Evolutionary conservation across 2,797 vertebrate genomes (phyloP).

Genomic region (Poecile montanus): DNA sequence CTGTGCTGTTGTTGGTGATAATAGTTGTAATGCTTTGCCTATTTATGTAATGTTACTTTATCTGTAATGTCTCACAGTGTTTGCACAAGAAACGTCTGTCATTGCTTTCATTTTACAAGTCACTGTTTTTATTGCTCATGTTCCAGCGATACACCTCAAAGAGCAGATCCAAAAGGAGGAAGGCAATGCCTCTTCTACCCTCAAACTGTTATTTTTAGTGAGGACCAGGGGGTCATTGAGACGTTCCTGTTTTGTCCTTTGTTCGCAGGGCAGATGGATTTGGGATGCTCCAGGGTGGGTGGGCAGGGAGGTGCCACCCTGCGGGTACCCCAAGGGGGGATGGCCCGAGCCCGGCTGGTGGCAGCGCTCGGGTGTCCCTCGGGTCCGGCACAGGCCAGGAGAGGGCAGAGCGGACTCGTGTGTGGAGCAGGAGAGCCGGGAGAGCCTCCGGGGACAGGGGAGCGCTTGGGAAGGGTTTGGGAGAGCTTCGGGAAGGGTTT

Average conservation of each 20-base stretch:
- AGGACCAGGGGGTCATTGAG: fast-evolving
- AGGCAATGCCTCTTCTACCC: not conserved
- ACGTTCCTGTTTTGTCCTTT: not conserved
- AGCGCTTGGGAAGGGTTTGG: not conserved
- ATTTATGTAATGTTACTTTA: not conserved
- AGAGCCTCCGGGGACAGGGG: not conserved
- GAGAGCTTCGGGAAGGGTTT: not conserved
- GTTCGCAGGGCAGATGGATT: not conserved
- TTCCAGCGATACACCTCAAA: not conserved
- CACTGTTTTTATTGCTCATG: not conserved
- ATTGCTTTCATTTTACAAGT: not conserved
- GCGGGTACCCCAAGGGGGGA: fast-evolving
- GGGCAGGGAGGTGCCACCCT: not conserved
- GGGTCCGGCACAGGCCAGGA: constrained; percentile 9
- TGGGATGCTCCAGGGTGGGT: not conserved
- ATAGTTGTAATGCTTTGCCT: constrained; percentile 4
- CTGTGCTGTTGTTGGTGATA: constrained; percentile 5
- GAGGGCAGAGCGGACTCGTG: constrained; percentile 48
- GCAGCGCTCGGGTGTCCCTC: no score
- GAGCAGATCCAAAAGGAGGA: not conserved
- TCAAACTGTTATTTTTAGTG: fast-evolving
- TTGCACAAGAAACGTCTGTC: constrained; percentile 26
- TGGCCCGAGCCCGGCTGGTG: no score
- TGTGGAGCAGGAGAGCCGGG: not conserved
- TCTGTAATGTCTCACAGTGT: not conserved